Conservation (phyloP, 1,140 invertebrate species). For the Venturia canescens region DNA sequence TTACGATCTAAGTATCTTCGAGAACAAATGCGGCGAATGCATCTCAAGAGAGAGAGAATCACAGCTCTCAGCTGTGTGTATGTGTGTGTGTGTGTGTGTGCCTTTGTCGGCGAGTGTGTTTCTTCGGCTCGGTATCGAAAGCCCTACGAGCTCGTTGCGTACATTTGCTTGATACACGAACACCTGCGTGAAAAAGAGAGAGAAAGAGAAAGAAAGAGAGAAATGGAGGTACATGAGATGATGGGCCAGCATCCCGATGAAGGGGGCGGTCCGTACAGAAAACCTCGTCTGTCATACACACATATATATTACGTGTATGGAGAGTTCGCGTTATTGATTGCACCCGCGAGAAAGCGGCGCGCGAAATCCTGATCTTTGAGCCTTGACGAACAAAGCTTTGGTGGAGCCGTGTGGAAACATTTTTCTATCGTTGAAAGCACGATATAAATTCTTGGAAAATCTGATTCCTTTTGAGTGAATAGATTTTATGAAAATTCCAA, state of each 20-base stretch:
- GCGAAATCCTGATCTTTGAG: constrained; percentile 5
- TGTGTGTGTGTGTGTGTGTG: constrained; percentile 64
- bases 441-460: no score
- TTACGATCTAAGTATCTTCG: constrained; percentile 74
- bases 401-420: neutral
- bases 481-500: no score
- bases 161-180: constrained; percentile 60
- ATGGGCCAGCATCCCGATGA: constrained; percentile 28
- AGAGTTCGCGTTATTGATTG: constrained; percentile 47
- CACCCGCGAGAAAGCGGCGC: constrained; percentile 36
- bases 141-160: constrained; percentile 58
- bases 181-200: constrained; percentile 65
- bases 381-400: neutral
- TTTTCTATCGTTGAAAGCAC: neutral
- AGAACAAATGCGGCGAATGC: constrained; percentile 75
- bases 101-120: constrained; percentile 72
- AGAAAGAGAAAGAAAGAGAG: constrained; percentile 2
- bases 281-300: constrained; percentile 35
- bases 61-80: constrained; percentile 64
- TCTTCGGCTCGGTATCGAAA: constrained; percentile 44
- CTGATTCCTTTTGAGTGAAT: no score
- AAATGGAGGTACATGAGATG: constrained; percentile 20
- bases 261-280: constrained; percentile 32
- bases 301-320: constrained; percentile 20
- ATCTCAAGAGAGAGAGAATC: constrained; percentile 62